Evolutionary conservation across 2,888 invertebrate genomes (phyloP).

Genomic region (Timema podura): DNA sequence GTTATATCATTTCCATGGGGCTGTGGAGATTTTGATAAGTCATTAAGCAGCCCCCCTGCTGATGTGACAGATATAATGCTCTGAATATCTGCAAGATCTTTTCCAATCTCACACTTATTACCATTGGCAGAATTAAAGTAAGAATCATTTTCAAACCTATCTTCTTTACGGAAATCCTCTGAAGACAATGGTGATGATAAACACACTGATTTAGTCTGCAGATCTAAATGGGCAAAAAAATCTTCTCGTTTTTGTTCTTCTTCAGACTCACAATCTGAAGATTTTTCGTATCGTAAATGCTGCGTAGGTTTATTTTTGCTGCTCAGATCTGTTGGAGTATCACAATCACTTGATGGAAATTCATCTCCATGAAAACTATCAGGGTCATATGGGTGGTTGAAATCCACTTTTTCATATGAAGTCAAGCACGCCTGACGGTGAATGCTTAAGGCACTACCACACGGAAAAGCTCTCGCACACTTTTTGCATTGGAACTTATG

Average conservation of each 20-base stretch:
- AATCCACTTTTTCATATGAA: conserved; percentile 19
- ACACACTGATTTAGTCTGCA: conserved; percentile 55
- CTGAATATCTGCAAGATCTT: conserved; percentile 81
- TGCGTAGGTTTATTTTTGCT: background rate
- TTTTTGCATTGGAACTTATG: conserved; percentile 66
- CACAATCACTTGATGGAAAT: conserved; percentile 34
- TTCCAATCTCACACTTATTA: conserved; percentile 42
- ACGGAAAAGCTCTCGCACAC: conserved; percentile 68
- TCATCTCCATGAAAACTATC: too few relatives aligned
- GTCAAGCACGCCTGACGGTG: conserved; percentile 56
- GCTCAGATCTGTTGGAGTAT: conserved; percentile 40
- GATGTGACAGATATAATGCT: conserved; percentile 72
- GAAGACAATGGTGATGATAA: conserved; percentile 19
- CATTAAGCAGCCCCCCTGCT: conserved; percentile 30
- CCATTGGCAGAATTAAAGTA: conserved; percentile 50
- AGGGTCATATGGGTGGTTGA: conserved; percentile 29
- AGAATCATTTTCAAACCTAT: conserved; percentile 47
- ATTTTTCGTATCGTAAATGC: background rate
- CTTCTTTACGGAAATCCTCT: conserved; percentile 18
- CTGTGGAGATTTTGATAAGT: conserved; percentile 27
- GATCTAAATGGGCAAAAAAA: conserved; percentile 75
- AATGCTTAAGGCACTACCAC: conserved; percentile 61
- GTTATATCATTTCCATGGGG: conserved; percentile 29
- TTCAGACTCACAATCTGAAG: conserved; percentile 29
- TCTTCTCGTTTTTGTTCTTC: conserved; percentile 63